Conservation (phyloP, 2,797 vertebrate genomes). For the Distichodus sexfasciatus region DNA sequence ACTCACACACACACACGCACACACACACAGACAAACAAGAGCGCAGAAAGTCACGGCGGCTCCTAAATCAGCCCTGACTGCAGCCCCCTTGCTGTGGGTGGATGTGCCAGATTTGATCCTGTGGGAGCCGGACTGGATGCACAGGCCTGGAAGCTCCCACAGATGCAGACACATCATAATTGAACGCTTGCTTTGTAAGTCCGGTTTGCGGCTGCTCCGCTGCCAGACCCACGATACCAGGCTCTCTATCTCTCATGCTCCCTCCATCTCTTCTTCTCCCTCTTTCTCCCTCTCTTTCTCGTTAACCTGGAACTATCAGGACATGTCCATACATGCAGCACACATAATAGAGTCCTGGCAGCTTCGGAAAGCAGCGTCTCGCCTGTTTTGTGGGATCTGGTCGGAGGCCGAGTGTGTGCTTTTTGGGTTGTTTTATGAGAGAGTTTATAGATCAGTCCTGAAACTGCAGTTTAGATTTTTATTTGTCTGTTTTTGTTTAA, state of each 20-base stretch:
- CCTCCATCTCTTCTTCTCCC: too few species aligned
- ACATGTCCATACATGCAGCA: constrained; percentile 36
- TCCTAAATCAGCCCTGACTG: constrained; percentile 39
- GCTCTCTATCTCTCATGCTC: too few species aligned
- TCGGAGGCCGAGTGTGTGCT: constrained; percentile 30
- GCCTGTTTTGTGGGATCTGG: constrained; percentile 34
- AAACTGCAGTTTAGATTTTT: constrained; percentile 1
- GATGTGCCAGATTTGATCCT: constrained; percentile 59
- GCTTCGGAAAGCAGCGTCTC: constrained; percentile 25
- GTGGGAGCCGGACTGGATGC: constrained; percentile 42
- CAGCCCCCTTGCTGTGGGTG: constrained; percentile 30
- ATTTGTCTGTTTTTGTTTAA: too few species aligned
- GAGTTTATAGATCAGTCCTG: constrained; percentile 1
- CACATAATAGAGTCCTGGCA: constrained; percentile 40
- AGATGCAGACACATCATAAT: constrained; percentile 43
- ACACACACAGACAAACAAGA: constrained; percentile 16
- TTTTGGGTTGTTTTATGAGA: constrained; percentile 11
- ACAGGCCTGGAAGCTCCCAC: constrained; percentile 46
- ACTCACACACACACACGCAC: constrained; percentile 18
- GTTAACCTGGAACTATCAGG: constrained; percentile 50
- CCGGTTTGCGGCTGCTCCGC: constrained; percentile 25
- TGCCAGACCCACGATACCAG: constrained; percentile 27
- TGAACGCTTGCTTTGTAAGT: constrained; percentile 48
- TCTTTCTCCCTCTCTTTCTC: constrained; percentile 12
- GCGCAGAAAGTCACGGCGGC: too few species aligned